A percentile compares a stretch with the other conserved stretches of the same genome.
phyloP scores from a whole-genome alignment of 2,888 invertebrate species.

The Holacanthella duospinosa region DNA sequence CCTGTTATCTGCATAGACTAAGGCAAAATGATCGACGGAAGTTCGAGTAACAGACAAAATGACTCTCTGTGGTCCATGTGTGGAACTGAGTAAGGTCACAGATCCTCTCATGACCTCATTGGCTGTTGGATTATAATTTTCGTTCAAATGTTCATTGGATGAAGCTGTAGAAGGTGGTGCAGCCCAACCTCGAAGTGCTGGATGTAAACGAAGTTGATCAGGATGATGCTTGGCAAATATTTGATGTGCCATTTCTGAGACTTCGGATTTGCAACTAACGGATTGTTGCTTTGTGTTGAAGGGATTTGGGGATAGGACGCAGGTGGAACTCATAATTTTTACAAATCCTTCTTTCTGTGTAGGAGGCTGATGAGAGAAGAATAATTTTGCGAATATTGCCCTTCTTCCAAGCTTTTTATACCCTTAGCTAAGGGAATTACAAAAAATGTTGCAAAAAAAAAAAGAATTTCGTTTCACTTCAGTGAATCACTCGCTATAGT shows the following conservation, averaged over 20 bases:
- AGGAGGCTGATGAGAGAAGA: not conserved
- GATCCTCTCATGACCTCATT: constrained; percentile 33
- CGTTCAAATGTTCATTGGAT: too few relatives aligned
- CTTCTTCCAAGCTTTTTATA: not conserved
- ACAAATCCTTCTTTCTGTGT: not conserved
- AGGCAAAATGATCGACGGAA: constrained; percentile 33
- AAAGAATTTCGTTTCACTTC: too few relatives aligned
- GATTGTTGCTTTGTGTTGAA: not conserved
- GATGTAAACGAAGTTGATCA: not conserved
- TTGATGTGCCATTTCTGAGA: not conserved
- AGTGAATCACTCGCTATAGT: too few relatives aligned
- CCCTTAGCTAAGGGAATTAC: not conserved
- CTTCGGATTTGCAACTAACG: not conserved
- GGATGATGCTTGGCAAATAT: too few relatives aligned
- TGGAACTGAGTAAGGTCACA: constrained; percentile 31
- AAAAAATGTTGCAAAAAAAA: not conserved
- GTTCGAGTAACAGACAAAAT: constrained; percentile 30
- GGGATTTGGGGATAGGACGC: not conserved
- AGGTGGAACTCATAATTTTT: constrained; percentile 9
- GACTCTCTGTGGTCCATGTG: constrained; percentile 31
- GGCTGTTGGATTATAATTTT: constrained; percentile 19
- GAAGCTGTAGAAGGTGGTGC: not conserved
- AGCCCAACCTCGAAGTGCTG: constrained; percentile 2
- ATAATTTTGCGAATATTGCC: not conserved
- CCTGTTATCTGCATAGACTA: constrained; percentile 34